Conservation (phyloP, 1,140 invertebrate genomes). For the Euura lappo region DNA sequence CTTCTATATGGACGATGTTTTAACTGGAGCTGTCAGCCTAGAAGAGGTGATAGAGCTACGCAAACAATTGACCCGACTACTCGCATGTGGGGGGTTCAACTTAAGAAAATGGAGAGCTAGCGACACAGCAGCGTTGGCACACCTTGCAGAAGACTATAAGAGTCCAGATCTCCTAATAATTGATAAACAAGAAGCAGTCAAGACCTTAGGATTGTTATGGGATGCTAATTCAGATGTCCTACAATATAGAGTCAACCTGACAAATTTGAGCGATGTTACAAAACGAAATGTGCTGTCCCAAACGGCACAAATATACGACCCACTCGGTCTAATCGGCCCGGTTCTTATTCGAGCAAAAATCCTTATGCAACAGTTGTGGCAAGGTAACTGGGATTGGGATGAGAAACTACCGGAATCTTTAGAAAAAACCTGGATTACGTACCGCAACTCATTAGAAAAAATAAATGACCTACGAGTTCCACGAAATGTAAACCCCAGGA, state of each 20-base stretch:
- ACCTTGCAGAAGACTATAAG: not conserved
- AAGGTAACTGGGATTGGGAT: conserved; percentile 42
- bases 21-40: conserved; percentile 31
- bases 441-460: conserved; percentile 3
- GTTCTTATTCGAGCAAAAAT: conserved; percentile 41
- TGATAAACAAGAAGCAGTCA: conserved; percentile 24
- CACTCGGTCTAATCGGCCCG: conserved; percentile 43
- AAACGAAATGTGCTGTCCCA: conserved; percentile 39
- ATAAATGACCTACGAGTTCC: conserved; percentile 21
- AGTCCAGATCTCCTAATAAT: conserved; percentile 14
- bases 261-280: conserved; percentile 10
- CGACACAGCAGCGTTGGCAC: conserved; percentile 22
- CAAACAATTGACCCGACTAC: conserved; percentile 31
- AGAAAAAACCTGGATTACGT: conserved; percentile 25
- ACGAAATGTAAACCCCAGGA: not conserved
- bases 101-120: conserved; percentile 48
- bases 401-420: conserved; percentile 25
- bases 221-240: conserved; percentile 29
- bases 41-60: conserved; percentile 27
- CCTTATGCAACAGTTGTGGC: conserved; percentile 45
- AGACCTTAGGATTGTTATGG: conserved; percentile 43
- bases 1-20: conserved; percentile 39
- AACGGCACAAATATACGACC: conserved; percentile 45
- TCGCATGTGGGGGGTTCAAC: conserved; percentile 32
- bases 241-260: not conserved